Evolutionary conservation across 2,797 vertebrate genomes (phyloP).

Genomic region (Sebastes nivosus): DNA sequence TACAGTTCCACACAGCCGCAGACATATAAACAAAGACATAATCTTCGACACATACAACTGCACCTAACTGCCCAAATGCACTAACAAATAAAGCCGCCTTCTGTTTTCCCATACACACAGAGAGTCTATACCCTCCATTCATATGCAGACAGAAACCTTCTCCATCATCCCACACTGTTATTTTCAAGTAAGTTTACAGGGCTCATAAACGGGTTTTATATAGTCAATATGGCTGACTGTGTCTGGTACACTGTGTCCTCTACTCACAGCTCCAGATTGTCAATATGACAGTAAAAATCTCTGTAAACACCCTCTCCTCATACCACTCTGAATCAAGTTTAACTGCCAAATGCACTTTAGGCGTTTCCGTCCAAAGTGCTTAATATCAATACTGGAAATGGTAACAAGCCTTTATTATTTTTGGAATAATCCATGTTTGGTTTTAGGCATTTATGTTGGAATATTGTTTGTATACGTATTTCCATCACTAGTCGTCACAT

Average conservation of each 20-base stretch:
- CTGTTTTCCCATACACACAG: slow-evolving; percentile 38
- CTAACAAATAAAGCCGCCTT: slow-evolving; percentile 52
- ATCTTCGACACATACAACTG: slow-evolving; percentile 46
- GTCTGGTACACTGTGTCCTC: slow-evolving; percentile 64
- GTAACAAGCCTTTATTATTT: not conserved
- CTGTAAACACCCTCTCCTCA: slow-evolving; percentile 52
- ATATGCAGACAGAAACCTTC: slow-evolving; percentile 45
- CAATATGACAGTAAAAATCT: slow-evolving; percentile 61
- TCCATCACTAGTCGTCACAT: not conserved
- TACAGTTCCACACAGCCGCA: slow-evolving; percentile 11
- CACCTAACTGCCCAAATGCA: slow-evolving; percentile 36
- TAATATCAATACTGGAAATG: not conserved
- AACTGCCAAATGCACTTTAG: slow-evolving; percentile 12
- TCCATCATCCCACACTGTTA: slow-evolving; percentile 46
- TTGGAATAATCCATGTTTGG: not conserved
- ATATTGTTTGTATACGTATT: not conserved
- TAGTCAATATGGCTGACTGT: slow-evolving; percentile 63
- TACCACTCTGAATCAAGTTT: slow-evolving; percentile 34
- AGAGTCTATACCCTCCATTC: slow-evolving; percentile 14
- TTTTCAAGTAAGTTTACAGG: slow-evolving; percentile 68
- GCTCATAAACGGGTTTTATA: slow-evolving; percentile 71
- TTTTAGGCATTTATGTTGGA: not conserved
- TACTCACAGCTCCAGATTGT: slow-evolving; percentile 53
- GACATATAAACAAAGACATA: slow-evolving; percentile 41
- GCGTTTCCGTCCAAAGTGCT: not conserved